A percentile compares a stretch with the other conserved stretches of the same genome.
These are phyloP conservation scores for Aurelia aurita DNA, from an alignment of 30 jellyfish, hydroid and myxozoan genomes.

Conservation along the genomic window DNA sequence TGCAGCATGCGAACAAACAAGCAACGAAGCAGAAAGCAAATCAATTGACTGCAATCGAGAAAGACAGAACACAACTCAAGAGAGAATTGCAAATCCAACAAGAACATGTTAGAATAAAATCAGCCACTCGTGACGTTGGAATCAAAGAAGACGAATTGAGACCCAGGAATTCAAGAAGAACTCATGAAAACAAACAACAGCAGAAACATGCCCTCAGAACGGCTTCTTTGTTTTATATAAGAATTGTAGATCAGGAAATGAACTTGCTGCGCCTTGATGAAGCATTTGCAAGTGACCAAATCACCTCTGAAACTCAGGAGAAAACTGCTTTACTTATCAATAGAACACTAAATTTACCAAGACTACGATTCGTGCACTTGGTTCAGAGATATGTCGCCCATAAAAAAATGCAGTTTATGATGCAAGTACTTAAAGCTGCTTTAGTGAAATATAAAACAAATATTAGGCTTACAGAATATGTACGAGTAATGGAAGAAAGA, in stretches of 20 bases:
- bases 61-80: constrained; percentile 47
- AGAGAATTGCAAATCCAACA: constrained; percentile 46
- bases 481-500: constrained; percentile 51
- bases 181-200: no score
- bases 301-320: constrained; percentile 65
- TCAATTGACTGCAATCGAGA: constrained; percentile 29
- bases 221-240: constrained; percentile 53
- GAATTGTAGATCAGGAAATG: constrained; percentile 39
- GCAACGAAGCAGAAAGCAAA: not conserved
- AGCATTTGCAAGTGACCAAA: constrained; percentile 55
- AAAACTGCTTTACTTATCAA: constrained; percentile 45
- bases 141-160: not conserved
- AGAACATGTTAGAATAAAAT: constrained; percentile 27
- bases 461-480: constrained; percentile 49
- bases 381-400: constrained; percentile 77
- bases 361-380: constrained; percentile 70
- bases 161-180: not conserved
- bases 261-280: constrained; percentile 55
- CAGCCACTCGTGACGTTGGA: not conserved
- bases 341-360: constrained; percentile 73
- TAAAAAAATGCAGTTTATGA: constrained; percentile 37
- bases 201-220: constrained; percentile 17
- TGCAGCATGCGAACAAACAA: constrained; percentile 33
- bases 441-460: constrained; percentile 62
- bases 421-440: constrained; percentile 47